Base-by-base conservation (phyloP, 1,140 invertebrate genomes). In the Cylas formicarius region DNA sequence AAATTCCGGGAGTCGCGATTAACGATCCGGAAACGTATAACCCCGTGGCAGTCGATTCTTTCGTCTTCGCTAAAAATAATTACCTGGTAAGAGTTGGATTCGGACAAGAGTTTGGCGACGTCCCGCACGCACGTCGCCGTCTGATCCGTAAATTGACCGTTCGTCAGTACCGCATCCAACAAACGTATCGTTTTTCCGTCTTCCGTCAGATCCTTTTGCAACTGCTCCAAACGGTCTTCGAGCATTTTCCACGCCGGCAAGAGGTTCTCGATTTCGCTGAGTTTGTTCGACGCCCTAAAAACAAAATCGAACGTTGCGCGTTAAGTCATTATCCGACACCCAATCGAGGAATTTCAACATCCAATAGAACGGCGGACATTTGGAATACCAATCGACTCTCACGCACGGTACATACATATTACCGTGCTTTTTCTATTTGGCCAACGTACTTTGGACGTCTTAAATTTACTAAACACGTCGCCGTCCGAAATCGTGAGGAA, bases 31-130 rank as follows among this genome's bases (percentile, higher is more conserved):
- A 56, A 61, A 56, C 46, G 50, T n/a, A n/a, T n/a, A n/a, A 10
- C 17, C 9, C 2, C 4, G 9, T 34, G 4, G n/a, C 32, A 14
- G 19, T 34, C 19, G 19, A 34, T 14, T 4, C 11, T 2, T 34
- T 34, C n/a, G 19, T 34, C 2, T 14, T 34, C n/a, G 32, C 10
- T 16, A 4, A 14, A 34, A 23, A 10, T 2, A 14, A 34, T 50
- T 48, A 57, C 55, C 53, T 58, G 50, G 22, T 44, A 35, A 5
- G 52, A 29, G 10, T 57, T 57, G 5, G 60, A 77, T 56, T 84
- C 81, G 6, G 80, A 81, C 9, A 86, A 67, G 19, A 83, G 63
- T 57, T 77, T 74, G 2, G 81, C 78, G 11, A 83, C 76, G 53
- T 81, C 73, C 33, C 77, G 72, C 8, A 82, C 74, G 22, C 77